Percentiles rank a stretch among this genome's conserved stretches.
These are phyloP conservation scores for Diplolepis rosae DNA, from an alignment of 2,888 invertebrate species.

Conservation along the genomic window DNA sequence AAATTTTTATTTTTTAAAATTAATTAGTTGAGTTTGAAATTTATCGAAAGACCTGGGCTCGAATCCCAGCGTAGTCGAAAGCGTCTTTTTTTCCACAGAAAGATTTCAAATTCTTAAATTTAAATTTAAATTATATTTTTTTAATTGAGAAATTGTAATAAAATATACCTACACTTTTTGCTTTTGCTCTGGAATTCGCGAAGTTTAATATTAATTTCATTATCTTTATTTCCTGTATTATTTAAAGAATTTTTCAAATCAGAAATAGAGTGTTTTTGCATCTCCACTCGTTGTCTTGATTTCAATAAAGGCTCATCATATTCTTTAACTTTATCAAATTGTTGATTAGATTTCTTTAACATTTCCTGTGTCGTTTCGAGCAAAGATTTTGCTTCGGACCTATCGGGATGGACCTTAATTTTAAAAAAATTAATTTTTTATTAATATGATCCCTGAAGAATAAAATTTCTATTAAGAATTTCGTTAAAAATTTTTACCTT, in stretches of 20 bases:
- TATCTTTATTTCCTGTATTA: slow-evolving; percentile 67
- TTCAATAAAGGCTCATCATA: slow-evolving; percentile 71
- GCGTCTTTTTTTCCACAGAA: too few species aligned
- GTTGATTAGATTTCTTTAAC: slow-evolving; percentile 61
- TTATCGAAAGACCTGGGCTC: too few species aligned
- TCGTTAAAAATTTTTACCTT: slow-evolving; percentile 58
- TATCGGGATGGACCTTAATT: slow-evolving; percentile 63
- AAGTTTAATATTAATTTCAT: slow-evolving; percentile 68
- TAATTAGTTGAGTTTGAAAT: too few species aligned
- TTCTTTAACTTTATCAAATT: slow-evolving; percentile 65
- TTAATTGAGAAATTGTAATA: slow-evolving; percentile 10
- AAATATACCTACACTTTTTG: slow-evolving; percentile 70
- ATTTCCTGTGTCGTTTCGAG: slow-evolving; percentile 65
- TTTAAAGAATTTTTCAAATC: slow-evolving; percentile 67
- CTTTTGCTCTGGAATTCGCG: slow-evolving; percentile 76
- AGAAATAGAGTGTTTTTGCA: slow-evolving; percentile 62
- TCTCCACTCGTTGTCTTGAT: slow-evolving; percentile 73
- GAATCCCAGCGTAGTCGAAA: too few species aligned
- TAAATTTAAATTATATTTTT: neutral
- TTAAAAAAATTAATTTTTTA: slow-evolving; percentile 3
- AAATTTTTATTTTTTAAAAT: too few species aligned
- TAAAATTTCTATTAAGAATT: neutral
- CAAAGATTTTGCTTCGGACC: slow-evolving; percentile 61
- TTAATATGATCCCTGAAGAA: neutral
- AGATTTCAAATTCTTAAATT: neutral